Evolutionary conservation across 2,113 vertebrate genomes (phyloP).

Genomic region (Ascaphus truei): DNA sequence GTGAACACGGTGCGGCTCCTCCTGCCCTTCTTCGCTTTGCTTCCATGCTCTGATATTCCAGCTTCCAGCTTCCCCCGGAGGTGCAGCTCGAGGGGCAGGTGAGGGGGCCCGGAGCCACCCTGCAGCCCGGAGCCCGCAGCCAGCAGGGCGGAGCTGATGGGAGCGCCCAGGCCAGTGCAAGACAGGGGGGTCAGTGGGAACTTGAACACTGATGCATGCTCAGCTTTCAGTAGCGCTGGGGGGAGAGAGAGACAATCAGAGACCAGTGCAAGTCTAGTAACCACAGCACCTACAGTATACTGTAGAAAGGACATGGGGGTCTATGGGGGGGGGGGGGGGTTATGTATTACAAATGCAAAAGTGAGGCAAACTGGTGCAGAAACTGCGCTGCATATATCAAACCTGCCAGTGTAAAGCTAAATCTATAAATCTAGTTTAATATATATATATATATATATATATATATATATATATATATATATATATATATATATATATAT

Average conservation of each 20-base stretch:
- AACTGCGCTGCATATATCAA: no score
- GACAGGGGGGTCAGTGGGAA: conserved; percentile 87
- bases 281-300: no score
- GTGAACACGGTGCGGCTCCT: conserved; percentile 96
- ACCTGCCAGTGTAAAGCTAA: no score
- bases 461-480: no score
- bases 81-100: conserved; percentile 91
- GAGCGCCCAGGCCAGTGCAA: conserved; percentile 75
- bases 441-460: no score
- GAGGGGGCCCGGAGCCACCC: conserved; percentile 72
- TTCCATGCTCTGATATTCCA: conserved; percentile 60
- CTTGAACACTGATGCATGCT: conserved; percentile 87
- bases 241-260: conserved; percentile 12
- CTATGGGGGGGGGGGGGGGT: no score
- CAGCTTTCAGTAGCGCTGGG: conserved; percentile 83
- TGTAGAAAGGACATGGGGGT: no score
- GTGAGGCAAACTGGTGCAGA: no score
- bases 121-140: conserved; percentile 77
- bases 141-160: conserved; percentile 74
- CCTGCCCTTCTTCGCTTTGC: conserved; percentile 91
- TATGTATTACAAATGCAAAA: no score
- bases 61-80: conserved; percentile 89
- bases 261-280: no score
- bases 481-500: no score
- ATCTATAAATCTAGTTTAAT: no score